Percentiles rank a stretch among this genome's conserved stretches.
phyloP scores from a whole-genome alignment of 53 echinoderm and acorn worm species.

The Actinopyga echinites region DNA sequence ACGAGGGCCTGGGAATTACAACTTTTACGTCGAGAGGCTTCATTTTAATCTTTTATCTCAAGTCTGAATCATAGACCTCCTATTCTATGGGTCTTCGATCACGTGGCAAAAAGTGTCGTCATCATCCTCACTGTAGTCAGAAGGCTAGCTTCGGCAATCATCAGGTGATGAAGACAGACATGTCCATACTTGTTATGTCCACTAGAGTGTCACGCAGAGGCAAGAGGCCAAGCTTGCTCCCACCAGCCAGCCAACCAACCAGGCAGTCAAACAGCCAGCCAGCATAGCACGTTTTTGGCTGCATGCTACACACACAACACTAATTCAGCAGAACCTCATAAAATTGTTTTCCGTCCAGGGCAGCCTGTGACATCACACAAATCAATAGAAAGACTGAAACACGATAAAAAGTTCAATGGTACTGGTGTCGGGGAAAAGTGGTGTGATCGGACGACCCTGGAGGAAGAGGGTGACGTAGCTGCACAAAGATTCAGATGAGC shows the following conservation, averaged over 20 bases:
- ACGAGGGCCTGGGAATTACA: no score
- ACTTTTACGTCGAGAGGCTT: no score
- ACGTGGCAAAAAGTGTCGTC: no score
- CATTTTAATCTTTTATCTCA: no score
- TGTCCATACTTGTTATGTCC: conserved; percentile 21
- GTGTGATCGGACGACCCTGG: conserved; percentile 13
- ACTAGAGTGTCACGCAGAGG: no score
- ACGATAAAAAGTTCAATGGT: conserved; percentile 36
- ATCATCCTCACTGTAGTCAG: no score
- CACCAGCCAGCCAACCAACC: no score
- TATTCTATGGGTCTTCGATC: no score
- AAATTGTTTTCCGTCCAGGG: conserved; percentile 18
- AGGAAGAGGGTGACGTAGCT: neutral
- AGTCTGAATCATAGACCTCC: no score
- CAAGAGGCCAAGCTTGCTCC: no score
- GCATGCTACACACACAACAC: neutral
- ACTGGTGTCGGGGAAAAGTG: neutral
- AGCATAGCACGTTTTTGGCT: no score
- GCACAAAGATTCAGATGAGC: neutral
- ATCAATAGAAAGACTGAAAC: conserved; percentile 34
- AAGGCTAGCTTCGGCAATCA: neutral
- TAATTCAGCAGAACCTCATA: neutral
- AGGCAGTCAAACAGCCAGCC: no score
- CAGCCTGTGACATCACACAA: conserved; percentile 17
- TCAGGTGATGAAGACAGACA: conserved; percentile 3